Base-by-base conservation (phyloP, 2,113 vertebrate genomes). In the Nothocercus julius region DNA sequence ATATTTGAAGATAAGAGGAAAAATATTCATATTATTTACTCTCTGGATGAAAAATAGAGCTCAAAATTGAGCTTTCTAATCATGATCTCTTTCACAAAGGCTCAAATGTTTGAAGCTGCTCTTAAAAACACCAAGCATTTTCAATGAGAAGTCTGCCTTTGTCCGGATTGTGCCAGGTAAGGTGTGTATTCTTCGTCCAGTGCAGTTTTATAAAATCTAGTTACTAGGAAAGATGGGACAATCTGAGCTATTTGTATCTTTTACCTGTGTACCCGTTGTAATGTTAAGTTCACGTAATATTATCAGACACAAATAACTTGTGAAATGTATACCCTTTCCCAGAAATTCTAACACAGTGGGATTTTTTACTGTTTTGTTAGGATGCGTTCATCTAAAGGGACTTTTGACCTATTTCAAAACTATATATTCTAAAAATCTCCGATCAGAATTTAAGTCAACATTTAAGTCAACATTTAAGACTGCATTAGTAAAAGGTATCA, bases 371-470 rank as follows among this genome's bases (percentile, higher is more conserved):
- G 19, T 15, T 85, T 82, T 82, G 8, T 62, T 90, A 74, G 68
- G 51, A 78, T 69, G 21, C 51, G 62, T 17, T 36, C 9, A 91
- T 94, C 74, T 78, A 94, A 95, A 95, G 36, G 36, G 69, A 92
- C 73, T 96, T 84, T 91, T 90, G 80, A 94, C 44, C 56, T 94
- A 76, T 38, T 93, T 96, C 70, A 94, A 85, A 95, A 91, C 56
- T 77, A 58, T 17, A 45, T 87, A 11, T 53, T 47, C 19, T 47
- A 9, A 20, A 47, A 47, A 47, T 19, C 19, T 47, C 47, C 9
- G 10, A 21, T 47, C 47, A 47, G 20, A 19, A 47, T 47, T 47
- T 47, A 47, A 47, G 21, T 22, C 45, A 45, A 18, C 45, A 45
- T 45, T 45, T 45, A 45, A 45, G 15, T 45, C 42, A 92, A 78